These are phyloP conservation scores for Cremastobaeus sp. DNA, from an alignment of 2,888 invertebrate species.

Conservation along the genomic window DNA sequence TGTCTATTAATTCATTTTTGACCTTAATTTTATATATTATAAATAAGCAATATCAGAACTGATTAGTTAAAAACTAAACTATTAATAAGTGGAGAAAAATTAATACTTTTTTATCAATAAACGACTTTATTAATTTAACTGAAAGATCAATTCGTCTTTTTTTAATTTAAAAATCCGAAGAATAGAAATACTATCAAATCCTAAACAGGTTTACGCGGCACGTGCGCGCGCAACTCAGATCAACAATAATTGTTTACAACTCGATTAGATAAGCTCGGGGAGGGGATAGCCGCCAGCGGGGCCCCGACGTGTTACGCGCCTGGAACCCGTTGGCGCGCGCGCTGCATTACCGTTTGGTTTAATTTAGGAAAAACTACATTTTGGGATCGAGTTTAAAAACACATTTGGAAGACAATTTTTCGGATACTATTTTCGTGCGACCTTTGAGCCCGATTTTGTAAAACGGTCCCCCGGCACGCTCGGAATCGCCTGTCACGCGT, in stretches of 20 bases:
- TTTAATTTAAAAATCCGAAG: too few species aligned
- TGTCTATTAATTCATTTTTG: too few species aligned
- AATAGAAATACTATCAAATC: too few species aligned
- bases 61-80: too few species aligned
- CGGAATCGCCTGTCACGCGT: slow-evolving; percentile 61
- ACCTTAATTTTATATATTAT: too few species aligned
- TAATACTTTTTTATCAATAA: too few species aligned
- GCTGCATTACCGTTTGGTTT: slow-evolving; percentile 8
- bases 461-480: slow-evolving; percentile 29
- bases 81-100: too few species aligned
- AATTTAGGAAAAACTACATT: slow-evolving; percentile 25
- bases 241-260: slow-evolving; percentile 14
- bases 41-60: too few species aligned
- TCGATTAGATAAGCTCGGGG: too few species aligned
- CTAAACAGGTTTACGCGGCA: background rate
- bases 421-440: slow-evolving; percentile 2
- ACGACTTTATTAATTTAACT: too few species aligned
- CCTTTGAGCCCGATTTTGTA: slow-evolving; percentile 18
- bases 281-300: background rate
- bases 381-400: slow-evolving; percentile 36
- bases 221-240: slow-evolving; percentile 5
- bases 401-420: slow-evolving; percentile 22
- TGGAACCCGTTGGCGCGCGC: slow-evolving; percentile 38
- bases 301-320: slow-evolving; percentile 12
- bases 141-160: too few species aligned